Conservation (phyloP, 1,140 invertebrate species). For the Zaprionus vittiger region DNA sequence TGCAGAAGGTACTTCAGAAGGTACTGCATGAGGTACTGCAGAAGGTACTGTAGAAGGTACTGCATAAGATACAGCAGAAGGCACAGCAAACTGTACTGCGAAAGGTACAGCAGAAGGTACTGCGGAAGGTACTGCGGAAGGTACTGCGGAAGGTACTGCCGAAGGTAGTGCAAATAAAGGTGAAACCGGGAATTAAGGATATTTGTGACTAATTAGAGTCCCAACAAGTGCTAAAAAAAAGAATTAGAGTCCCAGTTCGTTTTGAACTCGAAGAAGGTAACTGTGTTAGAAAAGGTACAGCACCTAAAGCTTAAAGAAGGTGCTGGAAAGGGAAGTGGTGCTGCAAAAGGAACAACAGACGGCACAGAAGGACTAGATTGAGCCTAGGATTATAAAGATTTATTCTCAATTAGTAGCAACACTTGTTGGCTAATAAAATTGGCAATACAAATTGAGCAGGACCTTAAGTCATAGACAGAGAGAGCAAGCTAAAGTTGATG, state of each 20-base stretch:
- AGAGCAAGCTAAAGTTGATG: neutral
- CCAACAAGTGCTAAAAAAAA: neutral
- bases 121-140: too few relatives aligned
- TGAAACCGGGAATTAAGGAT: neutral
- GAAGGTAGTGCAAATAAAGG: neutral
- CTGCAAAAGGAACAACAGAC: conserved; percentile 24
- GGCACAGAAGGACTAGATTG: neutral
- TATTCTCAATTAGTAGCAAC: neutral
- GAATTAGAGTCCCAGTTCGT: neutral
- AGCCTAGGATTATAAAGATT: neutral
- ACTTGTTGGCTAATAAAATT: neutral
- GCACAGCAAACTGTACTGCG: too few relatives aligned
- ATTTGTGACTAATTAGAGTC: too few relatives aligned
- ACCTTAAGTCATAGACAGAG: too few relatives aligned
- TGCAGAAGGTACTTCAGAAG: too few relatives aligned
- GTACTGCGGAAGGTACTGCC: too few relatives aligned
- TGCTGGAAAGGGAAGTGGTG: conserved; percentile 9
- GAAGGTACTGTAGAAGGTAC: too few relatives aligned
- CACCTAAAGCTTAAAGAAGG: neutral
- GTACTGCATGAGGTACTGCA: too few relatives aligned
- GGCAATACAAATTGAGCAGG: neutral
- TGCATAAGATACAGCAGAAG: too few relatives aligned
- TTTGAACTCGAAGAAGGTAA: neutral
- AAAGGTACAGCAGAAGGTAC: too few relatives aligned
- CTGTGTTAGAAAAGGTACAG: too few relatives aligned